Base-by-base conservation (phyloP, 92 coral and sea anemone genomes). In the Metridium senile region DNA sequence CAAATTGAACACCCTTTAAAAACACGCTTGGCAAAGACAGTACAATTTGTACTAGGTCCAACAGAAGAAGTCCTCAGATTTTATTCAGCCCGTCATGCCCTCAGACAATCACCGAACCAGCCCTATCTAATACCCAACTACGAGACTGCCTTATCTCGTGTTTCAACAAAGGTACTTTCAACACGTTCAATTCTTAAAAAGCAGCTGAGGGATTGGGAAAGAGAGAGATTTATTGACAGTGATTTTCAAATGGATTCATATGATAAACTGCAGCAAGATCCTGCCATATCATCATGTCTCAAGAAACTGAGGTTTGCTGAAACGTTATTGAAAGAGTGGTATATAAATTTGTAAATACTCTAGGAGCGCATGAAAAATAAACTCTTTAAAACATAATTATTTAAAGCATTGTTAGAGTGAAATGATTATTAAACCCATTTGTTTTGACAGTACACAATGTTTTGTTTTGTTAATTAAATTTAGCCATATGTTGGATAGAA, bases 181-280 rank as follows among this genome's bases (percentile, higher is more conserved):
- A 23, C 23, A 26, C 19, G 27, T 18, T 18, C 64, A 4, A 17
- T 22, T 30, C 35, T 72, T 1, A 72, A 72, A 22, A 53, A 49
- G 31, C 31, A 72, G 21, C 63, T 72, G 25, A 72, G 30, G 26
- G 77, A 72, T 65, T 72, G 77, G 66, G 66, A 72, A 58, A 72
- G 20, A 11, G 21, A 72, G 9, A 9, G 27, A 10, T 72, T 43
- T 31, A 23, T 72, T 13, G 26, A 72, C 66, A 53, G 23, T 54
- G 77, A 72, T 65, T 72, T 53, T 58, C 11, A 32, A 51, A 72
- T 72, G 66, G 59, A 17, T 53, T 13, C 77, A 47, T 1, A 22
- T 27, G 53, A 72, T n/a, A n/a, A 72, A 72, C 23, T 72, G 66
- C 49, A 72, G 25, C 20, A 28, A 21, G 20, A 72, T 72, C 64